A percentile compares a stretch with the other conserved stretches of the same genome.
phyloP scores from a whole-genome alignment of 2,113 vertebrate species.

The Chrysemys picta region DNA sequence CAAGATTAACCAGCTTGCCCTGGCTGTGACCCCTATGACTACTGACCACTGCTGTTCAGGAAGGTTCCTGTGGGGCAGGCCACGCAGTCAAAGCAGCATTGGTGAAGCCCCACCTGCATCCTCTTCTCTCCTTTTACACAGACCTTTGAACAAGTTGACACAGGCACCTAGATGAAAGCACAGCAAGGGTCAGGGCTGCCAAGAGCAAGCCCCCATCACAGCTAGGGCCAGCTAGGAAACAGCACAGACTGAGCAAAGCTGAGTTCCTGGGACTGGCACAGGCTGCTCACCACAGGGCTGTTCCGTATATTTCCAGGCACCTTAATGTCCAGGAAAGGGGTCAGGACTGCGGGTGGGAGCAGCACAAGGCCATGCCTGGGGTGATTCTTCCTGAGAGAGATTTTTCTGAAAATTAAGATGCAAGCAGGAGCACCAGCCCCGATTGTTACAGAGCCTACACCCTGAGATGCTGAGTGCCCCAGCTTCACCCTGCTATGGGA shows the following conservation, averaged over 20 bases:
- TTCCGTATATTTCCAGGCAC: neutral
- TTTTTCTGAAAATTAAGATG: neutral
- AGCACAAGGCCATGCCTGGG: neutral
- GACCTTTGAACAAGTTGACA: constrained; percentile 59
- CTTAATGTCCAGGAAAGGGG: neutral
- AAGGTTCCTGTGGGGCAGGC: constrained; percentile 80
- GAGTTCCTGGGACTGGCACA: neutral
- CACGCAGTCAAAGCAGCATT: constrained; percentile 84
- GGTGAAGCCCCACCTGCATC: constrained; percentile 55
- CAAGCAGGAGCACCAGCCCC: neutral
- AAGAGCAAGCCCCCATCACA: neutral
- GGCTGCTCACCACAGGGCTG: too few relatives aligned
- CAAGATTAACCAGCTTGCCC: neutral
- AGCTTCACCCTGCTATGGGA: neutral
- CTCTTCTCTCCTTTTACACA: constrained; percentile 56
- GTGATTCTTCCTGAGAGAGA: neutral
- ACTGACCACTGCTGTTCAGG: constrained; percentile 83
- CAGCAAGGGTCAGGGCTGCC: neutral
- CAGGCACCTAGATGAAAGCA: constrained; percentile 58
- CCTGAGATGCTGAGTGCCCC: neutral
- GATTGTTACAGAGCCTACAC: neutral
- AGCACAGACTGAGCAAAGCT: neutral
- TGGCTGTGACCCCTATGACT: neutral
- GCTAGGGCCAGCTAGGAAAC: neutral
- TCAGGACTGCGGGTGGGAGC: neutral